These are phyloP conservation scores for Fulmarus glacialis DNA, from an alignment of 2,113 vertebrate species.

Conservation along the genomic window DNA sequence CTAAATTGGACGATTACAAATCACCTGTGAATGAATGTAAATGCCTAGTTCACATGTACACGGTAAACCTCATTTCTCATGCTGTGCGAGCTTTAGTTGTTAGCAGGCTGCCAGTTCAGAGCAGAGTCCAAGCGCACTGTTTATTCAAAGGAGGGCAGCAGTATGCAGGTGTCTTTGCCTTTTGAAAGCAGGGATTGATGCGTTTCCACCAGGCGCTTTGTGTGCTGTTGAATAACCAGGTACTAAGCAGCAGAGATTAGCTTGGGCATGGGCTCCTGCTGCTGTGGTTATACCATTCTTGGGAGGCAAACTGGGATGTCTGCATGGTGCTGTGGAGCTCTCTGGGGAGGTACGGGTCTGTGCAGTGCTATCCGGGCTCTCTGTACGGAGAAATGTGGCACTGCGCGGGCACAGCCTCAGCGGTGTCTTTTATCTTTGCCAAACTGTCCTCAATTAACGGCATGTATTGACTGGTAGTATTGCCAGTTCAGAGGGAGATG, in stretches of 20 bases:
- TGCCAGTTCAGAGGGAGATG: neutral
- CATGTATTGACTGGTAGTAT: neutral
- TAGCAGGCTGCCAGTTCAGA: neutral
- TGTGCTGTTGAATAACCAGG: neutral
- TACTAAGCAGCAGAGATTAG: neutral
- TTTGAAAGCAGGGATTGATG: neutral
- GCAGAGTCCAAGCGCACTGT: neutral
- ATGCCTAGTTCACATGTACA: neutral
- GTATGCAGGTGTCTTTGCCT: neutral
- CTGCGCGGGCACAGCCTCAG: neutral
- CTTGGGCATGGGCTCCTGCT: fast-evolving
- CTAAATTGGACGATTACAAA: slow-evolving; percentile 45
- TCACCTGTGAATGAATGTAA: neutral
- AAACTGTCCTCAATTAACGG: neutral
- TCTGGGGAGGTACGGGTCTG: neutral
- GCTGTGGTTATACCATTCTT: neutral
- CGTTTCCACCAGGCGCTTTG: neutral
- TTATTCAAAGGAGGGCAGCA: neutral
- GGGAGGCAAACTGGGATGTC: neutral
- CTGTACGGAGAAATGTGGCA: fast-evolving
- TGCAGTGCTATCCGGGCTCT: fast-evolving
- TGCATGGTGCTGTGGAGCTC: neutral
- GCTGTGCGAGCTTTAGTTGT: neutral
- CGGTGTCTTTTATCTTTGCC: fast-evolving
- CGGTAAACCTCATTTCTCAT: neutral